phyloP scores from a whole-genome alignment of 64 coral and sea anemone species.

The Anthopleura sola region DNA sequence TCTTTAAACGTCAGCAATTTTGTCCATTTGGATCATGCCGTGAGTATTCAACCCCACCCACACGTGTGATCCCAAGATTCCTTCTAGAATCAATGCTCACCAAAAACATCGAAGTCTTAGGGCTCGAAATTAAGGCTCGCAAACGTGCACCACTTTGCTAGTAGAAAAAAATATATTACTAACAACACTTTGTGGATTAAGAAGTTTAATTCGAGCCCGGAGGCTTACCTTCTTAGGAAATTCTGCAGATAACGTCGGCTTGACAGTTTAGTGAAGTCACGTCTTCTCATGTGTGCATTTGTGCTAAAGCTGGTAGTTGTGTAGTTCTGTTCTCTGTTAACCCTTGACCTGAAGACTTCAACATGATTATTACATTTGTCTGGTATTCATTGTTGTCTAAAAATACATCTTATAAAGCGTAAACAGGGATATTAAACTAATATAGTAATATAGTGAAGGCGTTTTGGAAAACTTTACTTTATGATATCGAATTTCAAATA shows the following conservation, averaged over 20 bases:
- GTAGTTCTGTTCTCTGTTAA: background rate
- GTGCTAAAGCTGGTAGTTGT: no score
- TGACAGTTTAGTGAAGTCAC: background rate
- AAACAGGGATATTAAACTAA: no score
- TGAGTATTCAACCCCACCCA: no score
- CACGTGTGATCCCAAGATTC: no score
- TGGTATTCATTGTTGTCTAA: background rate
- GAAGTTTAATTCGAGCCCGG: no score
- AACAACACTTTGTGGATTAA: no score
- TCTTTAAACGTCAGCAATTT: background rate
- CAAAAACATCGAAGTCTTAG: background rate
- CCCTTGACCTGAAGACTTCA: background rate
- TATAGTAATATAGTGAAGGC: background rate
- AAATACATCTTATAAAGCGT: background rate
- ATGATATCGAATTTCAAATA: background rate
- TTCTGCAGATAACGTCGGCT: no score
- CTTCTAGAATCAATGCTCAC: background rate
- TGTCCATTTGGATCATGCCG: background rate
- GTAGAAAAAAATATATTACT: no score
- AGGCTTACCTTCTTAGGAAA: no score
- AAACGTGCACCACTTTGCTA: no score
- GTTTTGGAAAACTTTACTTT: background rate
- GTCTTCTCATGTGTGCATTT: background rate
- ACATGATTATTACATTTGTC: background rate
- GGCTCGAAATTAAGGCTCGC: no score